Base-by-base conservation (phyloP, 64 coral and sea anemone species). In the Acropora tenuis region DNA sequence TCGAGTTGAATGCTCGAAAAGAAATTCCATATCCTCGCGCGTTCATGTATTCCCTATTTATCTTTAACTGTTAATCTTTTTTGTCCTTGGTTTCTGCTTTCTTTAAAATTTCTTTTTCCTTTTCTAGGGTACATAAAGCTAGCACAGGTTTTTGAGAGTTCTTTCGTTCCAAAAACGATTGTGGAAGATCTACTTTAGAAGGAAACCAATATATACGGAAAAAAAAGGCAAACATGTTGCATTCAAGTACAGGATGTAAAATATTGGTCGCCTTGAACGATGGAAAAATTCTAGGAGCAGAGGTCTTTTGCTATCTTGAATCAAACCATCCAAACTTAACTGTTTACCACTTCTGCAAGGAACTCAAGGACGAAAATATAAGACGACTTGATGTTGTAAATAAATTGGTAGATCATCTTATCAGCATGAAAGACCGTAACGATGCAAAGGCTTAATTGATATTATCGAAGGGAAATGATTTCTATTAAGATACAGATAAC, bases 321-420 rank as follows among this genome's bases (percentile, higher is more conserved):
- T 6, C 59, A 2, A 68, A 41, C 12, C 6, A 84, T 5, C 80
- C 80, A 47, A 6, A 84, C 8, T 68, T 84, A 20, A 84, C 41
- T 0, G 80, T 84, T 13, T 84, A 84, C 80, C 16, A 66, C 9
- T 47, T 84, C 47, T 84, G 61, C 46, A 84, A 84, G 17, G 18
- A 9, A 20, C 60, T 84, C 11, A 84, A 84, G 55, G 52, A 55
- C 5, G 10, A 55, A 55, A 61, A 19, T 17, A 68, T 84, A 3
- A 61, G 41, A 42, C 80, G 80, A 1, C 16, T 67, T 67, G 80
- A 83, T 83, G 68, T 83, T 5, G 17, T 67, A 13, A n/a, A 45
- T 46, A 6, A 3, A 65, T 41, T 83, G 6, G 9, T 7, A 9
- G 60, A 11, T 8, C 43, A 67, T 67, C 53, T 83, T 30, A 30